phyloP scores from a whole-genome alignment of 2,113 vertebrate species.

The Heterotis niloticus region DNA sequence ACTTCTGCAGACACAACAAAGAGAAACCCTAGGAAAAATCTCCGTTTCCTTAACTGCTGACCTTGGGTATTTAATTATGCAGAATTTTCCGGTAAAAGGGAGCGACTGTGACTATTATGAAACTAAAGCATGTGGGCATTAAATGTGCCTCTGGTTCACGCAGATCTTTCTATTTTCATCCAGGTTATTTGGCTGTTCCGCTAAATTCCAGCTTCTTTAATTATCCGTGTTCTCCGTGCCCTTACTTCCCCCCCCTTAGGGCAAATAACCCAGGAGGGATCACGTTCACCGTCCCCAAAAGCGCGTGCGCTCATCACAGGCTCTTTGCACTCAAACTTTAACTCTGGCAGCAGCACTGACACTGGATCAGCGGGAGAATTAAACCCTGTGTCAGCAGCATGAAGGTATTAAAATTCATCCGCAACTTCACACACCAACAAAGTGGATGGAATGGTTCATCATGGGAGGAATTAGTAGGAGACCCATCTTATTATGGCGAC shows the following conservation, averaged over 20 bases:
- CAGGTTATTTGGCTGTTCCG: conserved; percentile 53
- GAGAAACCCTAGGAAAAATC: too few relatives aligned
- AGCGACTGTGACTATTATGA: conserved; percentile 27
- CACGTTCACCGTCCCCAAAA: conserved; percentile 31
- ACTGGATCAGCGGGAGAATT: conserved; percentile 37
- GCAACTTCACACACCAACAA: conserved; percentile 32
- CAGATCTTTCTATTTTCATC: conserved; percentile 52
- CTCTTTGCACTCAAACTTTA: conserved; percentile 16
- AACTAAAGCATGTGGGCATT: conserved; percentile 45
- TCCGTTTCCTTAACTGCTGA: too few relatives aligned
- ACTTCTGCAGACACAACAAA: too few relatives aligned
- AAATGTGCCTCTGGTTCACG: conserved; percentile 33
- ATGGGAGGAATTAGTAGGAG: background rate
- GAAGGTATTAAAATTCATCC: conserved; percentile 33
- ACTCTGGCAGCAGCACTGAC: conserved; percentile 26
- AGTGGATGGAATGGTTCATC: too few relatives aligned
- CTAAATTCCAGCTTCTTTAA: conserved; percentile 50
- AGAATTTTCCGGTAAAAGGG: background rate
- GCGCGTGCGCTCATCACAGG: conserved; percentile 24
- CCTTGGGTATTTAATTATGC: too few relatives aligned
- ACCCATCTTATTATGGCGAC: background rate
- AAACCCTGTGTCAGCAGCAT: conserved; percentile 31
- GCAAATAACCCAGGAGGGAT: conserved; percentile 38
- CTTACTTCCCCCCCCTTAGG: conserved; percentile 10
- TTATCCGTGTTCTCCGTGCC: conserved; percentile 37